A percentile compares a stretch with the other conserved stretches of the same genome.
These are phyloP conservation scores for Hippolais icterina DNA, from an alignment of 2,113 vertebrate genomes.

Conservation along the genomic window DNA sequence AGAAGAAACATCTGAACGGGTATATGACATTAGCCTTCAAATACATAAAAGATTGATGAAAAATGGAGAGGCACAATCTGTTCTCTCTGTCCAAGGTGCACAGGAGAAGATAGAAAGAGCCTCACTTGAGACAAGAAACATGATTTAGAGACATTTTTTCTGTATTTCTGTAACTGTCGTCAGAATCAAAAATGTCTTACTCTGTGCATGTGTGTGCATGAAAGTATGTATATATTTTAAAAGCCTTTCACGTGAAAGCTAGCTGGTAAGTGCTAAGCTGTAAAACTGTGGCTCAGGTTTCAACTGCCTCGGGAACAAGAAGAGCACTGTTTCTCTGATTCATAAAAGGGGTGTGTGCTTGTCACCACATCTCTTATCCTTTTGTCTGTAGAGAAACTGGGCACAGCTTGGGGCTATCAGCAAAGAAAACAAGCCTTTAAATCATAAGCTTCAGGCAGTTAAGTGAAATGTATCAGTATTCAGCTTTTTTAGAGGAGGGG, in stretches of 20 bases:
- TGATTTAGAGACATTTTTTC: not conserved
- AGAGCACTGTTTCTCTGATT: conserved; percentile 44
- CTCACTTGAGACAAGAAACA: not conserved
- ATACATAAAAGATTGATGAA: conserved; percentile 59
- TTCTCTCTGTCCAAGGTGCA: conserved; percentile 30
- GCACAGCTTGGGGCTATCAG: conserved; percentile 32
- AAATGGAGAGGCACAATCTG: conserved; percentile 52
- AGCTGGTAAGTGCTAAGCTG: conserved; percentile 38
- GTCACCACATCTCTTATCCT: conserved; percentile 48
- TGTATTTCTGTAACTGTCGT: not conserved
- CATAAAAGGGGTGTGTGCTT: conserved; percentile 39
- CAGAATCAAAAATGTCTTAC: not conserved
- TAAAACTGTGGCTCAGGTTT: conserved; percentile 50
- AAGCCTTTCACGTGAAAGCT: conserved; percentile 38
- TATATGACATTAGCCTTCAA: conserved; percentile 52
- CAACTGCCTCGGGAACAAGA: conserved; percentile 52
- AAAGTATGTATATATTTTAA: not conserved
- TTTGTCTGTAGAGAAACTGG: conserved; percentile 17
- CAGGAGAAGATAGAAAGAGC: not conserved
- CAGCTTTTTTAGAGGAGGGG: not conserved
- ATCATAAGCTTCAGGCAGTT: not conserved
- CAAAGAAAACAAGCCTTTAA: conserved; percentile 36
- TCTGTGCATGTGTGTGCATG: not conserved
- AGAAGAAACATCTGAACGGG: not conserved
- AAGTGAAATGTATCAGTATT: not conserved